These are phyloP conservation scores for Potamarius usumacintae DNA, from an alignment of 2,113 vertebrate species.

Conservation along the genomic window DNA sequence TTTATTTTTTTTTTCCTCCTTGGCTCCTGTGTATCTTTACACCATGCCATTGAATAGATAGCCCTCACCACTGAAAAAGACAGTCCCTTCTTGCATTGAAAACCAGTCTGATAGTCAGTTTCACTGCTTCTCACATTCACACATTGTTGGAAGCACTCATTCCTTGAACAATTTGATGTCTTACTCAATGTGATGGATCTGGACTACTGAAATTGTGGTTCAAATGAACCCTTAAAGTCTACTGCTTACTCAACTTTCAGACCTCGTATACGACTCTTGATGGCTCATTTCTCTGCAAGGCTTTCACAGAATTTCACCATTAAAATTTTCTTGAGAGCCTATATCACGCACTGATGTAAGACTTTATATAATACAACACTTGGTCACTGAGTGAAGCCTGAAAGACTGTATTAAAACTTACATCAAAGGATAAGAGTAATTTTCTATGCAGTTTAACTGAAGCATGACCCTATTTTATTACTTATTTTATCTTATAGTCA, in stretches of 20 bases:
- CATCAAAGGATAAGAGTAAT: neutral
- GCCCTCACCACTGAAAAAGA: neutral
- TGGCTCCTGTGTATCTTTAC: neutral
- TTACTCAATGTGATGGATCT: conserved; percentile 10
- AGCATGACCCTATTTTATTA: neutral
- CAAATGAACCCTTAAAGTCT: conserved; percentile 11
- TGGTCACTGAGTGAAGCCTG: neutral
- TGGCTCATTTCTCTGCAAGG: conserved; percentile 14
- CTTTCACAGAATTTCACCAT: conserved; percentile 24
- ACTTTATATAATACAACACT: conserved; percentile 10
- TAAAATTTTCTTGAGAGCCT: neutral
- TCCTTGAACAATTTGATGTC: conserved; percentile 24
- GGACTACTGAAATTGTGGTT: neutral
- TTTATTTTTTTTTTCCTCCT: neutral
- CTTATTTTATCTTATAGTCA: neutral
- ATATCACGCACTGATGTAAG: conserved; percentile 8
- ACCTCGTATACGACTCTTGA: conserved; percentile 5
- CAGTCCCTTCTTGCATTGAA: neutral
- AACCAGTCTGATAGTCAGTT: neutral
- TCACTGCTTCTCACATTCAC: neutral
- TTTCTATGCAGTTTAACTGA: neutral
- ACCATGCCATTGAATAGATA: conserved; percentile 4
- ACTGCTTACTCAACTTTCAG: conserved; percentile 13
- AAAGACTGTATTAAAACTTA: conserved; percentile 17
- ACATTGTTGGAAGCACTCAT: neutral